Conservation (phyloP, 2,888 invertebrate genomes). For the Pecten maximus region DNA sequence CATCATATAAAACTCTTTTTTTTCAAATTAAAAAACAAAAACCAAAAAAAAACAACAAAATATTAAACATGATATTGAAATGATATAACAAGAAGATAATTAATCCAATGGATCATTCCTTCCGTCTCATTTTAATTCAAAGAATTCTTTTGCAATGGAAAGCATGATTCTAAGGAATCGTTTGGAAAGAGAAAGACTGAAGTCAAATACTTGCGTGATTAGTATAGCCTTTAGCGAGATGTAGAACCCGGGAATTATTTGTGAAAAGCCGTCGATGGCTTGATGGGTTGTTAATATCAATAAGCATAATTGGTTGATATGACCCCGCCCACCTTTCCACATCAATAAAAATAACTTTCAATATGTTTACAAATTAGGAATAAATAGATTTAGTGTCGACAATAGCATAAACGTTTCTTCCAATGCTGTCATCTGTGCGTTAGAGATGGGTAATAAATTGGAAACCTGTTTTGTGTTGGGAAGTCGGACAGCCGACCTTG, state of each 20-base stretch:
- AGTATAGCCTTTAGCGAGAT: neutral
- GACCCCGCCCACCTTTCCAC: slow-evolving; percentile 20
- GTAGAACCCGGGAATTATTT: neutral
- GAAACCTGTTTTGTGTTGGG: neutral
- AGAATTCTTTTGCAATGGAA: no score
- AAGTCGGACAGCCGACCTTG: neutral
- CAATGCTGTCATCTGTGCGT: neutral
- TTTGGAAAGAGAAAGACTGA: neutral
- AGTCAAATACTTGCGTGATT: neutral
- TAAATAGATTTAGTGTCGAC: slow-evolving; percentile 25
- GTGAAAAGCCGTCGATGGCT: neutral
- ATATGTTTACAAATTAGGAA: slow-evolving; percentile 33
- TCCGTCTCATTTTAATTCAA: no score
- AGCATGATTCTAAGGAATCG: no score
- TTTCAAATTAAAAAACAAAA: no score
- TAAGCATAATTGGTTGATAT: slow-evolving; percentile 5
- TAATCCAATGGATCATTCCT: no score
- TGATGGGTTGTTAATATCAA: slow-evolving; percentile 25
- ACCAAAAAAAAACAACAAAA: no score
- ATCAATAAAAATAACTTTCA: slow-evolving; percentile 29
- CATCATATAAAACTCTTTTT: no score
- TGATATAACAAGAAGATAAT: no score
- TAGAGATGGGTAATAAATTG: neutral
- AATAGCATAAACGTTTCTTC: neutral
- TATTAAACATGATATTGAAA: no score